Percentiles rank a stretch among this genome's conserved stretches.
These are phyloP conservation scores for Dorcus hopei DNA, from an alignment of 2,888 invertebrate genomes.

Conservation along the genomic window DNA sequence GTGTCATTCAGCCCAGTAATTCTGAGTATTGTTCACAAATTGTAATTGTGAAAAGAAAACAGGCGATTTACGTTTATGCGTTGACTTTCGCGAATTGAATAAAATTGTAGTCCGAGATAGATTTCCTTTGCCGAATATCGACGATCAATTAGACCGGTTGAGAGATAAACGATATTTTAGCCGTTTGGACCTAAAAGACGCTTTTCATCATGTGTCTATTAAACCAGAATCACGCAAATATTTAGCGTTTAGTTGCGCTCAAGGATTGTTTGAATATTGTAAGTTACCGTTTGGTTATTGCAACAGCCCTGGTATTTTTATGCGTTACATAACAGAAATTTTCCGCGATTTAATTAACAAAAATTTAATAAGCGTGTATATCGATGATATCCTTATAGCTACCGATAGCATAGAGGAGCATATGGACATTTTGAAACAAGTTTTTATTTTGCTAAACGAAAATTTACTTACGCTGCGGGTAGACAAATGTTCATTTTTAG, in stretches of 20 bases:
- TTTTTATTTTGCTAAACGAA: conserved; percentile 7
- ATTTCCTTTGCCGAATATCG: conserved; percentile 29
- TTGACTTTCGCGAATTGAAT: conserved; percentile 10
- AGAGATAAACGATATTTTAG: conserved; percentile 33
- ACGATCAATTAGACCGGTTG: conserved; percentile 9
- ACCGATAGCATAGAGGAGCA: conserved; percentile 21
- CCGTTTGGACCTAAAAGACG: conserved; percentile 34
- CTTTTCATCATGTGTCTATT: conserved; percentile 38
- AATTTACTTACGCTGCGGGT: conserved; percentile 20
- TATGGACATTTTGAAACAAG: conserved; percentile 16
- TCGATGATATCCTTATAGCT: conserved; percentile 28
- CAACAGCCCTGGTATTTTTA: conserved; percentile 29
- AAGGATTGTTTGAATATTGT: conserved; percentile 31
- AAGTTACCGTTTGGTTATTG: conserved; percentile 29
- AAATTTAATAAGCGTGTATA: conserved; percentile 22
- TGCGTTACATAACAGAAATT: conserved; percentile 26
- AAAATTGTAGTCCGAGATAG: conserved; percentile 26
- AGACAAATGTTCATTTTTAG: conserved; percentile 13
- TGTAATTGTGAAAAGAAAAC: conserved; percentile 29
- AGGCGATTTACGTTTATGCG: conserved; percentile 14
- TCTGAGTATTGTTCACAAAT: conserved; percentile 20
- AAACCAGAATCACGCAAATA: conserved; percentile 27
- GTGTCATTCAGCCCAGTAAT: conserved; percentile 3
- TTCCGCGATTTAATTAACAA: conserved; percentile 17
- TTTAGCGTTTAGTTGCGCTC: conserved; percentile 33